Percentiles rank a stretch among this genome's conserved stretches.
Conservation (phyloP, 2,113 vertebrate genomes). For the Seriola dumerili region DNA sequence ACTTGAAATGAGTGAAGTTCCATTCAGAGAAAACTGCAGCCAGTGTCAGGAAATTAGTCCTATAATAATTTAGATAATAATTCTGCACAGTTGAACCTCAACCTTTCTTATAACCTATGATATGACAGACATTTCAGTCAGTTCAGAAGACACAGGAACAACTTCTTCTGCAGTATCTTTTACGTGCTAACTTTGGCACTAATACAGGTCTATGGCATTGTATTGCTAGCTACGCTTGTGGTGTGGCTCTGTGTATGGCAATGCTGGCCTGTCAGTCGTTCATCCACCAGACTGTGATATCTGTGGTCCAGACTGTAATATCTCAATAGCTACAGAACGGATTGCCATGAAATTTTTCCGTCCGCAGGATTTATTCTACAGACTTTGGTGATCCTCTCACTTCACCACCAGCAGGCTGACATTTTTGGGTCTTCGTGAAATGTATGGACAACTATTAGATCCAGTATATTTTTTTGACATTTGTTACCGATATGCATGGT, state of each 20-base stretch:
- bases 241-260: background rate
- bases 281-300: too few species aligned
- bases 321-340: background rate
- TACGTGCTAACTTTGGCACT: background rate
- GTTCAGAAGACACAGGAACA: background rate
- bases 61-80: background rate
- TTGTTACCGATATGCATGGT: background rate
- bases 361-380: background rate
- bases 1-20: slow-evolving; percentile 11
- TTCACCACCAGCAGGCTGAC: background rate
- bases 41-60: background rate
- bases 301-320: background rate
- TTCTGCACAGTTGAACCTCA: background rate
- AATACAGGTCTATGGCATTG: background rate
- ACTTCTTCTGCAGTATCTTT: background rate
- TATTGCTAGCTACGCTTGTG: background rate
- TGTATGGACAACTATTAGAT: background rate
- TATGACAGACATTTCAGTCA: background rate
- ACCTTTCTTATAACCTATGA: background rate
- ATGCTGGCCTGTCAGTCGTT: background rate
- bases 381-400: background rate
- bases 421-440: background rate
- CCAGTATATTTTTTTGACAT: background rate
- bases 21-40: background rate
- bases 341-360: background rate